Conservation (phyloP, 2,113 vertebrate species). For the Rhinolophus ferrumequinum region DNA sequence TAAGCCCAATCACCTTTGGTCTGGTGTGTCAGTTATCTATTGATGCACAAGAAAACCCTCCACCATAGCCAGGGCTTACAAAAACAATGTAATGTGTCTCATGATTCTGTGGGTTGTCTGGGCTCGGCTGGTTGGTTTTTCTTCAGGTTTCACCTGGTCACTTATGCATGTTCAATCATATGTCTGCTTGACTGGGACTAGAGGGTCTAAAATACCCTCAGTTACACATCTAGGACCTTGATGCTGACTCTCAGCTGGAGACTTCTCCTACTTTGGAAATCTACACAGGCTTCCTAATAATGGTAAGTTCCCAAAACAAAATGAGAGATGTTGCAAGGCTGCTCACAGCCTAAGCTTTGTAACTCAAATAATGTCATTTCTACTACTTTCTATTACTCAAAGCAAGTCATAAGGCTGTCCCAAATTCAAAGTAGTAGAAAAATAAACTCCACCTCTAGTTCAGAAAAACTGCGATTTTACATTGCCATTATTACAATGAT, state of each 20-base stretch:
- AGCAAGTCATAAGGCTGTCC: not conserved
- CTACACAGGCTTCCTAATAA: not conserved
- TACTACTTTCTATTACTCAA: not conserved
- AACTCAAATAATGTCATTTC: not conserved
- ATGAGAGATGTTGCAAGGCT: not conserved
- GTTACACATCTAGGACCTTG: not conserved
- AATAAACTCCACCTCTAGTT: not conserved
- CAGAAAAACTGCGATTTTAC: not conserved
- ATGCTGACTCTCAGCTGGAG: not conserved
- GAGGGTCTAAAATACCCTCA: not conserved
- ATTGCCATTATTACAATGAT: not conserved
- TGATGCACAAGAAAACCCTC: not conserved
- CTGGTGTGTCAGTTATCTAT: not conserved
- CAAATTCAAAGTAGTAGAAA: not conserved
- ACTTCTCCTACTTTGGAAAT: not conserved
- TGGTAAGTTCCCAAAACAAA: not conserved
- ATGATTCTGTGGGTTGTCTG: not conserved
- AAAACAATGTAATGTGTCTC: not conserved
- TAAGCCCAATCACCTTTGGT: not conserved
- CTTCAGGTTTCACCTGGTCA: not conserved
- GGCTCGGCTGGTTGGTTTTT: not conserved
- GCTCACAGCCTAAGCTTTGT: not conserved
- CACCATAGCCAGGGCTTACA: not conserved
- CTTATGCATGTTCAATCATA: not conserved
- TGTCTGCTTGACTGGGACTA: not conserved